Base-by-base conservation (phyloP, 2,888 invertebrate genomes). In the Adelognathus sp. region DNA sequence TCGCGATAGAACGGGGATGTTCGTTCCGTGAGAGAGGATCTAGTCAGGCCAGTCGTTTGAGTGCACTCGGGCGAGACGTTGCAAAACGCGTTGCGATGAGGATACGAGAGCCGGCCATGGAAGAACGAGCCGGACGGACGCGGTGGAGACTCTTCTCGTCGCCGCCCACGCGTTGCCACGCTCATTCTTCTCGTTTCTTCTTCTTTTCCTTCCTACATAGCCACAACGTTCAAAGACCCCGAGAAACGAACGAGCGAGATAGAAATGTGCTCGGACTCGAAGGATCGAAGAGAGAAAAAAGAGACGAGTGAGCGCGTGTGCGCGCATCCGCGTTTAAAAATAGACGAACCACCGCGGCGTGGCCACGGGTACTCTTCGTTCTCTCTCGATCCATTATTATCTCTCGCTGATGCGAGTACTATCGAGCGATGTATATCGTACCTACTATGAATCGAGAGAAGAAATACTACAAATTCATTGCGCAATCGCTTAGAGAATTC, bases 21-120 rank as follows among this genome's bases (percentile, higher is more conserved):
- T 79, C 60, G 63, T 70, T 72, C 36, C 76, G 71, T 66, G 46
- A 44, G 46, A 46, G 61, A 18, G 24, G 77, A 56, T 36, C 82
- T 78, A 81, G 72, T 81, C 78, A 80, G 80, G 52, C 81, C 69
- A 73, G 77, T 75, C 76, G 71, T 50, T n/a, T n/a, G n/a, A n/a
- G 73, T 79, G 76, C 66, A 80, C 83, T 79, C 80, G 79, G 56
- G 61, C 80, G 64, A 56, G 72, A 75, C 77, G 77, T n/a, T n/a
- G n/a, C n/a, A n/a, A 75, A 82, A 81, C 80, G 78, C 76, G 73
- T 79, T 67, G 77, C 69, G 16, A 27, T 36, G 61, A 71, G 56
- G 39, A 70, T 76, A 71, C 73, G 60, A 52, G 41, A 39, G 44
- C 63, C 54, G 24, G 44, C 58, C 46, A 33, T 63, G 73, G 72